A percentile compares a stretch with the other conserved stretches of the same genome.
Evolutionary conservation across 2,797 vertebrate genomes (phyloP).

Genomic region (Enteromius treurensis): DNA sequence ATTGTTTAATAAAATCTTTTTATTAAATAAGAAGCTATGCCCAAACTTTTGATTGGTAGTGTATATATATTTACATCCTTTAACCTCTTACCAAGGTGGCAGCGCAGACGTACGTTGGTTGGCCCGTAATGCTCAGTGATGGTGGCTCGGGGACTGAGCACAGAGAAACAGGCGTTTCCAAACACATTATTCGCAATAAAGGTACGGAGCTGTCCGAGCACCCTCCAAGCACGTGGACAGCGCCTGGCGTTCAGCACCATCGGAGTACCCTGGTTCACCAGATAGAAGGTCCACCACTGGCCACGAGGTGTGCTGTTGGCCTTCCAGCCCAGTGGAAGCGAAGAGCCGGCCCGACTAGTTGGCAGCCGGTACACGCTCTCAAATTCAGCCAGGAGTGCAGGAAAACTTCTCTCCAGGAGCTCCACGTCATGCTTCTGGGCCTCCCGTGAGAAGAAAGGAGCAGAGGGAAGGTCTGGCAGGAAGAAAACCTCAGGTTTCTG

Average conservation of each 20-base stretch:
- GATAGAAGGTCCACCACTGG: constrained; percentile 95
- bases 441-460: constrained; percentile 93
- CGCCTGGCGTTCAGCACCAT: constrained; percentile 92
- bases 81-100: constrained; percentile 90
- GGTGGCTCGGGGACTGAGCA: constrained; percentile 90
- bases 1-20: too few relatives aligned
- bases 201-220: constrained; percentile 94
- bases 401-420: constrained; percentile 93
- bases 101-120: constrained; percentile 95
- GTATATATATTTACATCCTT: constrained; percentile 16
- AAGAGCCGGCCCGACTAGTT: constrained; percentile 81
- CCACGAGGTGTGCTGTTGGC: constrained; percentile 90
- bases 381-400: constrained; percentile 91
- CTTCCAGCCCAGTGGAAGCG: constrained; percentile 90
- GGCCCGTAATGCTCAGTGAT: constrained; percentile 95
- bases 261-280: constrained; percentile 94
- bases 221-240: constrained; percentile 94
- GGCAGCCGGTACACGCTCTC: constrained; percentile 89
- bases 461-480: constrained; percentile 91
- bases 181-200: constrained; percentile 98
- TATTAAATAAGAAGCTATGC: background rate
- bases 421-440: constrained; percentile 97
- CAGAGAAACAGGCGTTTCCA: constrained; percentile 95
- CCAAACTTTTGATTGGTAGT: background rate
- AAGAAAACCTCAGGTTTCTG: constrained; percentile 97